Base-by-base conservation (phyloP, 2,888 invertebrate genomes). In the Melangyna quadrimaculata region DNA sequence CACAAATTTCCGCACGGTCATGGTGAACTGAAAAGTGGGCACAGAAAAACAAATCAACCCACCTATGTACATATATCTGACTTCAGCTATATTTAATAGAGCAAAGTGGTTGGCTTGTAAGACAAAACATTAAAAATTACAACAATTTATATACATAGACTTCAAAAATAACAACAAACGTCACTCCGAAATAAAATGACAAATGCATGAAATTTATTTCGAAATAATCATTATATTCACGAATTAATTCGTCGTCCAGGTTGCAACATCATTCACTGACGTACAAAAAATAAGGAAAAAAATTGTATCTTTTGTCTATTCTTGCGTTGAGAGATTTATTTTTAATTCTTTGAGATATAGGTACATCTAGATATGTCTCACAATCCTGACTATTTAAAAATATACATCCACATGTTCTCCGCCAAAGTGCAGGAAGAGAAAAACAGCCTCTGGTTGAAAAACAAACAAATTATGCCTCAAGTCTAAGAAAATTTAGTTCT, bases 121-220 rank as follows among this genome's bases (percentile, higher is more conserved):
- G n/a, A 45, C 12, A 40, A 59, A 74, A 24, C 10, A 57, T 59
- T 55, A 67, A 51, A 83, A 79, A 74, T 73, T 45, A 59, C 45
- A 35, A 29, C 57, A 83, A 78, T 45, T 14, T 32, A 67, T 74
- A 57, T n/a, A 43, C 63, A 61, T 63, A 70, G 55, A 70, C 27
- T n/a, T 70, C 57, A 55, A 48, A 79, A 83, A 79, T 69, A 32
- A 77, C 55, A 71, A 61, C 71, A 75, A 72, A 74, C 78, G 81
- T 81, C 86, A 78, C 70, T 57, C 59, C 5, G n/a, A 22, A 48
- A n/a, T n/a, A n/a, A n/a, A 78, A 78, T 78, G 86, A 86, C 70
- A 86, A 81, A 86, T 86, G 69, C 24, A n/a, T 17, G 22, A 80
- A 71, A 79, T 80, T 80, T 59, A 81, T 86, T 86, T 86, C 86